A percentile compares a stretch with the other conserved stretches of the same genome.
These are phyloP conservation scores for Callosobruchus maculatus DNA, from an alignment of 2,888 invertebrate species.

Conservation along the genomic window DNA sequence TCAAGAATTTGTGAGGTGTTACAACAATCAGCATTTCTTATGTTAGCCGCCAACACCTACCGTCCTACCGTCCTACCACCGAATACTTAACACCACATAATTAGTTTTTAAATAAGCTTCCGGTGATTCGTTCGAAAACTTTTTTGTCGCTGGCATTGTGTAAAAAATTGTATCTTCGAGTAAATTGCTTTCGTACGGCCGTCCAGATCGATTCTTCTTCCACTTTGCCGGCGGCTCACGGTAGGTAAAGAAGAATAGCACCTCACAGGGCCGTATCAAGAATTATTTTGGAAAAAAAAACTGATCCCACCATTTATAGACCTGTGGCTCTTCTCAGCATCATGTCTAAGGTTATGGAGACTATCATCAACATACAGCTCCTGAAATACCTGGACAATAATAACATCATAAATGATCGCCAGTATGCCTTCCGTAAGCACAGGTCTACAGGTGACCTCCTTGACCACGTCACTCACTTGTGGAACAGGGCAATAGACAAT, in stretches of 20 bases:
- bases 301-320: too few species aligned
- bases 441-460: too few species aligned
- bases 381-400: too few species aligned
- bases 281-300: too few species aligned
- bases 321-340: too few species aligned
- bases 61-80: too few species aligned
- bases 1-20: neutral
- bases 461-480: too few species aligned
- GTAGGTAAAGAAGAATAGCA: neutral
- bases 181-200: conserved; percentile 32
- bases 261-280: neutral
- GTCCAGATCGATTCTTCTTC: conserved; percentile 11
- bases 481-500: too few species aligned
- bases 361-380: too few species aligned
- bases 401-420: too few species aligned
- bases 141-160: conserved; percentile 32
- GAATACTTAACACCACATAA: conserved; percentile 28
- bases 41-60: conserved; percentile 3
- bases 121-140: conserved; percentile 31
- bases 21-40: neutral
- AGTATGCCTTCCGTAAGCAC: too few species aligned
- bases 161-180: conserved; percentile 35
- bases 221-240: neutral
- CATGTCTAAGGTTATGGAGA: too few species aligned
- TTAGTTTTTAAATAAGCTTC: conserved; percentile 37